Percentiles rank a stretch among this genome's conserved stretches.
These are phyloP conservation scores for Drosophila mimetica DNA, from an alignment of 2,888 invertebrate species.

Conservation along the genomic window DNA sequence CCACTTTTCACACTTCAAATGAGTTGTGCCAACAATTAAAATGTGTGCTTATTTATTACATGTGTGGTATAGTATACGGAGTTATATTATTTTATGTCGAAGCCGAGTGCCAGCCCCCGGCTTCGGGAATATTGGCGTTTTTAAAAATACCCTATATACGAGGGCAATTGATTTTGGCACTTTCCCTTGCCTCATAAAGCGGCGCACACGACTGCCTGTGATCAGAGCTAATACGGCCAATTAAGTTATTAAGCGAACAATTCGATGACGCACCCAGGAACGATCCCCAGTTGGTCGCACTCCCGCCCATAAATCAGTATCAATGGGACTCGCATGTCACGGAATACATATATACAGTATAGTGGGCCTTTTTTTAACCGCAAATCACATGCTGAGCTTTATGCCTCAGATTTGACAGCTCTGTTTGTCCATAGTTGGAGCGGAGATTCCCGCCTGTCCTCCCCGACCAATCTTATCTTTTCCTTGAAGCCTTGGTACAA, in stretches of 20 bases:
- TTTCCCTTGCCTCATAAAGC: conserved; percentile 46
- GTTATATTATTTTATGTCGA: conserved; percentile 3
- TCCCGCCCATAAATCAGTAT: conserved; percentile 31
- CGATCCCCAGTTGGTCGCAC: conserved; percentile 10
- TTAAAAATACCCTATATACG: conserved; percentile 25
- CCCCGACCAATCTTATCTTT: conserved; percentile 60
- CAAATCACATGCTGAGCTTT: conserved; percentile 33
- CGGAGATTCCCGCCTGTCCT: conserved; percentile 36
- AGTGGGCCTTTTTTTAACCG: conserved; percentile 23
- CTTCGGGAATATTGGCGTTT: conserved; percentile 16
- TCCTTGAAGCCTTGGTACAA: conserved; percentile 54
- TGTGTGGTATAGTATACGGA: not conserved
- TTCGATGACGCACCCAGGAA: conserved; percentile 50
- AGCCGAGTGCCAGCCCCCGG: conserved; percentile 11
- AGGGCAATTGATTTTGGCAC: conserved; percentile 15
- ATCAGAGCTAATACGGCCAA: conserved; percentile 42
- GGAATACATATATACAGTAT: conserved; percentile 1
- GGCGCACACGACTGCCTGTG: conserved; percentile 35
- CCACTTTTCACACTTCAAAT: conserved; percentile 68
- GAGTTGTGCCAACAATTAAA: conserved; percentile 43
- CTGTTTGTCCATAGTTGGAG: conserved; percentile 5
- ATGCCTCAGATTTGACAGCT: conserved; percentile 14
- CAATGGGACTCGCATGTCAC: conserved; percentile 22
- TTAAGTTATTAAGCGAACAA: conserved; percentile 63
- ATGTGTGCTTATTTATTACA: conserved; percentile 23